Percentiles rank a stretch among this genome's conserved stretches.
phyloP scores from a whole-genome alignment of 2,888 invertebrate genomes.

The Limenitis camilla region DNA sequence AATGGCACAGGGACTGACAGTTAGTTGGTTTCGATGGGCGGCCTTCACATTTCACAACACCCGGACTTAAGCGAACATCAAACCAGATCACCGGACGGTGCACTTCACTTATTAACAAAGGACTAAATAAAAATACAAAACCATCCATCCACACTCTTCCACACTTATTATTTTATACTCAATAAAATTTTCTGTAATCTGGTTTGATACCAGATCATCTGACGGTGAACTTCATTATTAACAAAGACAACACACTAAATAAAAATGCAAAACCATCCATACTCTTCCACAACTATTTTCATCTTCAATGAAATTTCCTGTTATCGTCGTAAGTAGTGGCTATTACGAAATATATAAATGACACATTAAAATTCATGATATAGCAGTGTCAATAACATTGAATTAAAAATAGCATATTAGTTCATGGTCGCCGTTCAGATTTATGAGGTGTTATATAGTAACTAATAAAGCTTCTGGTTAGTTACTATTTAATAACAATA shows the following conservation, averaged over 20 bases:
- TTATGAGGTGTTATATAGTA: neutral
- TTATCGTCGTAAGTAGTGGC: constrained; percentile 6
- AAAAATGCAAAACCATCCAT: neutral
- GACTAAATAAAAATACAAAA: neutral
- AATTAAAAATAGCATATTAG: constrained; percentile 21
- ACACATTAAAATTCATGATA: constrained; percentile 17
- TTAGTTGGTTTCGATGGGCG: constrained; percentile 58
- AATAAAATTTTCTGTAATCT: constrained; percentile 8
- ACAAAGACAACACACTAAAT: constrained; percentile 3
- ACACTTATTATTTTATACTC: neutral
- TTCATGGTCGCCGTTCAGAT: constrained; percentile 21
- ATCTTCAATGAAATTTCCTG: neutral
- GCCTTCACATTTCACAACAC: constrained; percentile 72
- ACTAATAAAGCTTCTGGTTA: neutral
- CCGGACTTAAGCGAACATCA: constrained; percentile 69
- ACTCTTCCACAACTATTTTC: neutral
- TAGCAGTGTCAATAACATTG: constrained; percentile 28
- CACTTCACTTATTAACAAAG: constrained; percentile 6
- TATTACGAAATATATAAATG: constrained; percentile 12
- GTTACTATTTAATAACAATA: too few relatives aligned
- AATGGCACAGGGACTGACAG: constrained; percentile 67
- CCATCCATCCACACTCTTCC: neutral
- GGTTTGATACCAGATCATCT: constrained; percentile 18
- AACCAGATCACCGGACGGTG: constrained; percentile 19
- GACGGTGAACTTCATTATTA: constrained; percentile 10